Evolutionary conservation across 1,140 invertebrate species (phyloP), one percentile per base, ranked within the genome.

Genomic region (Saccostrea cuccullata): DNA sequence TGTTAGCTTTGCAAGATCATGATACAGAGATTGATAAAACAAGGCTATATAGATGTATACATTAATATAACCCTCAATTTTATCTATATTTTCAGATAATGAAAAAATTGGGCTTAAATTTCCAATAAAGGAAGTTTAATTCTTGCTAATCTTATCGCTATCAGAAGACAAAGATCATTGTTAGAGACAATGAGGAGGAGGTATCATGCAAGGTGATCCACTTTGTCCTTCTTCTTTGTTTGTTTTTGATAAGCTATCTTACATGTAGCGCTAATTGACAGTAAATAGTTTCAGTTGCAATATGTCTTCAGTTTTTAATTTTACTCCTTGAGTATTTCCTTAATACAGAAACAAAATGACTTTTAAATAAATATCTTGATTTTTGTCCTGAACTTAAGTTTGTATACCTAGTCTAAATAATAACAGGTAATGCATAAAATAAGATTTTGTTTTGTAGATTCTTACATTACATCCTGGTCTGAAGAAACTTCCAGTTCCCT

Each of bases 101-200:
- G 58, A n/a, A 13, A n/a, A 64, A 64, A 20, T 64, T 64, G 5
- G 47, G 47, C 47, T n/a, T 77, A 73, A 23, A 73, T 73, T 77
- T 77, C 70, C 5, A 77, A 30, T 77, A 30, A 77, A 77, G 70
- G 70, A 77, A 77, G 70, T 77, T 30, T 30, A 77, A 77, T 77
- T 77, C 23, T 77, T 30, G 30, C 70, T 77, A 30, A 77, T 77
- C 70, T 77, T 77, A 77, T 77, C 70, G 26, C 15, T 77, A 77
- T 77, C 70, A 30, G 70, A 77, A 36, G 70, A 77, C 70, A 77
- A 77, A 77, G 70, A 77, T 77, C 70, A 77, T 77, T 77, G 70
- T 77, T 36, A 15, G 8, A 30, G 70, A 77, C 70, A 77, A 77
- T 77, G 30, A 30, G 36, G 15, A 15, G 70, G 15, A 77, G 70